These are phyloP conservation scores for Drosophila funebris DNA, from an alignment of 1,140 invertebrate species.

Conservation along the genomic window DNA sequence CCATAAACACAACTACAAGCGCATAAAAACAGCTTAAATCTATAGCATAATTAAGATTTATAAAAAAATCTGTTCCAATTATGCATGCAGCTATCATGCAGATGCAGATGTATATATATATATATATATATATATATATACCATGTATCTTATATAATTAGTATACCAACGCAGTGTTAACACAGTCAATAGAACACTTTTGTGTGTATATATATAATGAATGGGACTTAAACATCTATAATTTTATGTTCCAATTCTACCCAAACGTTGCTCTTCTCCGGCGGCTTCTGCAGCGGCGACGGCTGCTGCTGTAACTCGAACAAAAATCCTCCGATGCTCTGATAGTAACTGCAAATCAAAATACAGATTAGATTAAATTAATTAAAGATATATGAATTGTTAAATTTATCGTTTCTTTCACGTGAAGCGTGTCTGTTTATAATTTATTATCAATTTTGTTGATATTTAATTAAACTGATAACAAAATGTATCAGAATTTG, in stretches of 20 bases:
- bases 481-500: background rate
- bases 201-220: constrained; percentile 7
- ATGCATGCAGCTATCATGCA: too few relatives aligned
- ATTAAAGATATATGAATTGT: background rate
- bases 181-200: constrained; percentile 77
- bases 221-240: constrained; percentile 64
- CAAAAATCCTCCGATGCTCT: constrained; percentile 85
- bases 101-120: constrained; percentile 4
- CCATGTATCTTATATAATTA: constrained; percentile 37
- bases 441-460: background rate
- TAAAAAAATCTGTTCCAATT: constrained; percentile 44
- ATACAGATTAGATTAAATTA: background rate
- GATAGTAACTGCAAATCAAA: constrained; percentile 86
- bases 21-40: constrained; percentile 27
- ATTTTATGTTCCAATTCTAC: constrained; percentile 71
- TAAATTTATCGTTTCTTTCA: background rate
- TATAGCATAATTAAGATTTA: constrained; percentile 37
- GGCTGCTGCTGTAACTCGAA: constrained; percentile 81
- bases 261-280: constrained; percentile 80
- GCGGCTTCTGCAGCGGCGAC: constrained; percentile 70
- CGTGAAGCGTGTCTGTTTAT: too few relatives aligned
- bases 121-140: too few relatives aligned
- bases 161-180: constrained; percentile 70
- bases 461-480: background rate
- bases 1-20: constrained; percentile 36